phyloP scores from a whole-genome alignment of 2,888 invertebrate species.

The Acrobasis repandana region DNA sequence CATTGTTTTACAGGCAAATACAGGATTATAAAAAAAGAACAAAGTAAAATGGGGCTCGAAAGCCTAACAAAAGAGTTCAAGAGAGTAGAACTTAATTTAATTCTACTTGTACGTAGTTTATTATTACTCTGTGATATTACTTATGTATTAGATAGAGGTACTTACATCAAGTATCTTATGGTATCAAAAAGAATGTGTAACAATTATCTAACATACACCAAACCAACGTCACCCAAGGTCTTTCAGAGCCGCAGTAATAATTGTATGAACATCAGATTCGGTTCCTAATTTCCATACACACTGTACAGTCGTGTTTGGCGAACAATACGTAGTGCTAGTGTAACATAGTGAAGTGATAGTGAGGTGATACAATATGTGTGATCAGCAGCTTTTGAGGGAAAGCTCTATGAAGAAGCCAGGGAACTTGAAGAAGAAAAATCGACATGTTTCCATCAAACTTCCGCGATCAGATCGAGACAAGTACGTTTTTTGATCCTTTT shows the following conservation, averaged over 20 bases:
- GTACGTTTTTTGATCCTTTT: constrained; percentile 40
- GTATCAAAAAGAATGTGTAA: constrained; percentile 1
- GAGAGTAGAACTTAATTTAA: too few species aligned
- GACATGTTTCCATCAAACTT: constrained; percentile 62
- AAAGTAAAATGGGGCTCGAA: too few species aligned
- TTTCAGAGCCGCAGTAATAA: not conserved
- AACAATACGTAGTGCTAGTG: not conserved
- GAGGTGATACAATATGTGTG: constrained; percentile 49
- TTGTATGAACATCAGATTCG: constrained; percentile 15
- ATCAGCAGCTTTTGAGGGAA: constrained; percentile 54
- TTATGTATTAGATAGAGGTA: too few species aligned
- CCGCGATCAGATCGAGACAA: constrained; percentile 56
- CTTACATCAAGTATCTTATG: not conserved
- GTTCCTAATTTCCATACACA: constrained; percentile 17
- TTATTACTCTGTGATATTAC: too few species aligned
- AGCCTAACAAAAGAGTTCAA: too few species aligned
- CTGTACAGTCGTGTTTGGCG: constrained; percentile 1
- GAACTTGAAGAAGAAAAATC: constrained; percentile 45
- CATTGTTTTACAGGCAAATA: too few species aligned
- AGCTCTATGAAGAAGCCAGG: constrained; percentile 60
- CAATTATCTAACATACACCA: not conserved
- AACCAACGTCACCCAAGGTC: constrained; percentile 21
- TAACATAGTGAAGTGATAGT: too few species aligned
- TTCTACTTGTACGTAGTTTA: too few species aligned
- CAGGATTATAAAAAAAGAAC: too few species aligned